Base-by-base conservation (phyloP, 2,888 invertebrate genomes). In the Pandemis heparana region DNA sequence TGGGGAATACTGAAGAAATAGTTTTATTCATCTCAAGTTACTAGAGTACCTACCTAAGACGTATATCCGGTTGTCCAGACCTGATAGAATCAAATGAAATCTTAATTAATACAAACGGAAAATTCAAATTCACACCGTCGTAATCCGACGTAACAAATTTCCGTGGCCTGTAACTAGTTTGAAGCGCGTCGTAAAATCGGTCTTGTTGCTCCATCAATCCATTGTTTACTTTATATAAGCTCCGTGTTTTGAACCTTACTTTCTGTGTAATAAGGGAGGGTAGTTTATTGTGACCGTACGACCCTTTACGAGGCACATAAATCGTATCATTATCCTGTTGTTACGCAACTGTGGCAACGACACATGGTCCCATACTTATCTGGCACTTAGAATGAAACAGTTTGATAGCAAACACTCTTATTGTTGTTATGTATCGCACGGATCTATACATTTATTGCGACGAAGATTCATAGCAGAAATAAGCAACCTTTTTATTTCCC, bases 271-370 rank as follows among this genome's bases (percentile, higher is more conserved):
- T 62, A 62, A 41, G 62, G 62, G 41, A 43, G 62, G 62, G 7
- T 18, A 6, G 62, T 62, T 41, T 43, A 23, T 23, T 23, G 16
- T 62, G 62, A 18, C 62, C 56, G 56, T 56, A 23, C 10, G 16
- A 18, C 62, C 61, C 62, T 62, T 62, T 62, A 62, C 62, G 62
- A 43, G 43, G 12, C 41, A 16, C 43, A 39, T 62, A 62, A 62
- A 62, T 62, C 62, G 14, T 43, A 43, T 62, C 62, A 62, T 43
- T 62, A 62, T 62, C 62, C 62, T 43, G 18, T 39, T 62, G 62
- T 62, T 62, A n/a, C 62, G 41, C 62, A 62, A 62, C 18, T 18
- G 12, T 43, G 8, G 18, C 18, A 18, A 18, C 38, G 62, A 62
- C 62, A 62, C 38, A 43, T 62, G 62, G 41, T 41, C 18, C 18